phyloP scores from a whole-genome alignment of 2,113 vertebrate genomes.

The Crotalus viridis region DNA sequence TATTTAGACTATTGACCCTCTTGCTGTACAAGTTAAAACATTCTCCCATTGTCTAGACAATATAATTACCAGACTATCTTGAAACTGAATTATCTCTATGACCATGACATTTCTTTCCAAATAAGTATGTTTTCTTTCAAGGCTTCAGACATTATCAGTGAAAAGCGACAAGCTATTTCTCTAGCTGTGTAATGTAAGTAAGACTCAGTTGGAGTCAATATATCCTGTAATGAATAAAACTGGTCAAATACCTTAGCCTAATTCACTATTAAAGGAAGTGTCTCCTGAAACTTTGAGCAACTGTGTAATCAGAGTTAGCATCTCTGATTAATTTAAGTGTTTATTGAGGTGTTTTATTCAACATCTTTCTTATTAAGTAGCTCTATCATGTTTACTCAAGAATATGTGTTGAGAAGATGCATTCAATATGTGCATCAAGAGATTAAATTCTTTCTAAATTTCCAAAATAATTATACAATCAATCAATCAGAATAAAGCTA shows the following conservation, averaged over 20 bases:
- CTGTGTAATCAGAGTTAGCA: neutral
- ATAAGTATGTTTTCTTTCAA: neutral
- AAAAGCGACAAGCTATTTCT: neutral
- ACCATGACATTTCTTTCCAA: neutral
- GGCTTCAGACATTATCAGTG: neutral
- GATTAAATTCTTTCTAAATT: neutral
- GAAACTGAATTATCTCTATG: neutral
- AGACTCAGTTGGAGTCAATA: neutral
- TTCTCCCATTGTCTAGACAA: too few relatives aligned
- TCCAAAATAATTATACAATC: constrained; percentile 24
- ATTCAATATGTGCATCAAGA: constrained; percentile 9
- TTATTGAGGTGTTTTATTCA: constrained; percentile 16
- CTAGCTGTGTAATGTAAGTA: neutral
- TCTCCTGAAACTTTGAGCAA: neutral
- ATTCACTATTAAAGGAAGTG: neutral
- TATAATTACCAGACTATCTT: neutral
- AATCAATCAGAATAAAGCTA: neutral
- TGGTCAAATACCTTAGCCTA: neutral
- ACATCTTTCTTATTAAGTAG: constrained; percentile 8
- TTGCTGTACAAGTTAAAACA: too few relatives aligned
- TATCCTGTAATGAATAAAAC: neutral
- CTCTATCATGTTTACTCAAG: neutral
- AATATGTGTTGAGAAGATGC: neutral
- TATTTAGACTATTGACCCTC: too few relatives aligned
- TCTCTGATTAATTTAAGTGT: neutral